Evolutionary conservation across 2,113 vertebrate species (phyloP).

Genomic region (Protobothrops flavoviridis): DNA sequence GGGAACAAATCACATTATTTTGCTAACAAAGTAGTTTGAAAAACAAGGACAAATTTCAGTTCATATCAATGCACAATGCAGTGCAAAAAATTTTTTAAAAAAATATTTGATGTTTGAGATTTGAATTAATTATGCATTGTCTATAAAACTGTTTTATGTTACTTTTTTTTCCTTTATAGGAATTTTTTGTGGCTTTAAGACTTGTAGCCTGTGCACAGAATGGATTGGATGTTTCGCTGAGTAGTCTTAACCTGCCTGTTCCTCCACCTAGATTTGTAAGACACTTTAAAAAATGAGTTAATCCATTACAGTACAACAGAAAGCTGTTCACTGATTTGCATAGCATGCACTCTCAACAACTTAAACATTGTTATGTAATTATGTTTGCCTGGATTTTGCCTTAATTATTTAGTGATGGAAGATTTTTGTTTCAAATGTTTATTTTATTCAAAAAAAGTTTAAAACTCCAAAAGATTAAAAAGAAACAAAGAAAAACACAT

Average conservation of each 20-base stretch:
- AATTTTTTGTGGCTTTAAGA: conserved; percentile 93
- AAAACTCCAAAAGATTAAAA: background rate
- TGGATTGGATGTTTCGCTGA: conserved; percentile 92
- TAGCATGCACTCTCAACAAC: background rate
- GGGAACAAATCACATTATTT: background rate
- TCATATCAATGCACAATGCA: background rate
- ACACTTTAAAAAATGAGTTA: conserved; percentile 11
- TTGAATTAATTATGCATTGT: background rate
- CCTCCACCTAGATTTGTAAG: conserved; percentile 98
- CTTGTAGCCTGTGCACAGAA: conserved; percentile 97
- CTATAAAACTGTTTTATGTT: background rate
- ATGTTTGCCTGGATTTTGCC: background rate
- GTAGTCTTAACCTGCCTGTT: conserved; percentile 84
- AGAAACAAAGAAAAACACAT: background rate
- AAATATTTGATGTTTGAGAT: background rate
- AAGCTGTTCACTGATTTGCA: background rate
- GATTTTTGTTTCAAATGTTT: background rate
- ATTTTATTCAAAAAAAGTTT: background rate
- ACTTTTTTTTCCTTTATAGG: conserved; percentile 69
- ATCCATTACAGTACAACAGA: background rate
- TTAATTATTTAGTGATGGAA: background rate
- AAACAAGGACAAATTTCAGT: background rate
- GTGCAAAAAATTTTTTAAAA: background rate
- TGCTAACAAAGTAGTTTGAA: background rate
- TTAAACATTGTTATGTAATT: background rate